Conservation (phyloP, 2,888 invertebrate genomes). For the Octonoba sinensis region DNA sequence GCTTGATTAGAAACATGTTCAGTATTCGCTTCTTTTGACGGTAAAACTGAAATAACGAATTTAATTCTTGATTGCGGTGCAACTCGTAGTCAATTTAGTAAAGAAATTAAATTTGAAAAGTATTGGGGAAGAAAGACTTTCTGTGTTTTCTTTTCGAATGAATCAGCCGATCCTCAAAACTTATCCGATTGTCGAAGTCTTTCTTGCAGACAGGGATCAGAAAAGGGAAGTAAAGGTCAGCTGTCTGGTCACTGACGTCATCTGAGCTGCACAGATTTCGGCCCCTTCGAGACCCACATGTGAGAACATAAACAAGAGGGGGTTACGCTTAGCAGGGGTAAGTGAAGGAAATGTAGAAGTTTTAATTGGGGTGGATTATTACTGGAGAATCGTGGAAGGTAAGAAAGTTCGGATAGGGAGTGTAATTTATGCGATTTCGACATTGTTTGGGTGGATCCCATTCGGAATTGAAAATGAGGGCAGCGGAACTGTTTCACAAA, state of each 20-base stretch:
- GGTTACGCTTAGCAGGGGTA: too few species aligned
- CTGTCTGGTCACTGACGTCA: not conserved
- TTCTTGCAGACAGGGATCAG: too few species aligned
- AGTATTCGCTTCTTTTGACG: not conserved
- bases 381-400: not conserved
- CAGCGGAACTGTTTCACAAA: too few species aligned
- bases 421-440: too few species aligned
- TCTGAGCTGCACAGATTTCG: not conserved
- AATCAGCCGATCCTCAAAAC: not conserved
- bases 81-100: not conserved
- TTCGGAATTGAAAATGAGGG: too few species aligned
- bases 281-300: not conserved
- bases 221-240: too few species aligned
- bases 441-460: too few species aligned
- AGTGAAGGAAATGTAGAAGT: not conserved
- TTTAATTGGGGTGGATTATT: not conserved
- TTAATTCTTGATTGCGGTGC: not conserved
- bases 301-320: not conserved
- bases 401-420: too few species aligned
- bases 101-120: not conserved
- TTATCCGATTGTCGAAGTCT: not conserved
- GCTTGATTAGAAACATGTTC: not conserved
- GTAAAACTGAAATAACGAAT: too few species aligned
- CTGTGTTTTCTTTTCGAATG: not conserved
- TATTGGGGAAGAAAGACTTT: not conserved